Evolutionary conservation across 2,797 vertebrate genomes (phyloP), one percentile per base, ranked within the genome.

Genomic region (Mionectes olivaceus): DNA sequence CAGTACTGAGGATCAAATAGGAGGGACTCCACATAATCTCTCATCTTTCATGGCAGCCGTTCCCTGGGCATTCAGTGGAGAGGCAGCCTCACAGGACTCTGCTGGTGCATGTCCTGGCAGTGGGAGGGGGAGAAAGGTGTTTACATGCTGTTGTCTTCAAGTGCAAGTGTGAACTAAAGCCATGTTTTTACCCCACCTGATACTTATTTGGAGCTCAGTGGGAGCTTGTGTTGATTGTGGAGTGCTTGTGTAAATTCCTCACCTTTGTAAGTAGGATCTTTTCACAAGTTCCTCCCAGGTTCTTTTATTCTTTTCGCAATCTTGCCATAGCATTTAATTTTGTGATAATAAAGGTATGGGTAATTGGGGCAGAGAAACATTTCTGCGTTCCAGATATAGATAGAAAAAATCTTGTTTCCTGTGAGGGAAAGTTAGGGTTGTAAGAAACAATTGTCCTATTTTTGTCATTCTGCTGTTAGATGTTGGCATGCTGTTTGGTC

Each of bases 21-120:
- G 61, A 65, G 49, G 14, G 30, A 13, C 41, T 64, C 11, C 8
- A n/a, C 33, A 7, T 37, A 41, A 39, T 41, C 14, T 41, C 22
- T 61, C 7, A 5, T 22, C 5, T 60, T 49, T 14, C 1, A 2
- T n/a, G 41, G 13, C 22, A 28, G 32, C 49, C 0, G 0, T 35
- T 63, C 23, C 13, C 9, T 18, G 1, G 10, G 14, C 4, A 1
- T 35, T 49, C 5, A 22, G n/a, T 7, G 5, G 22, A 18, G 22
- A 14, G 3, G 30, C 8, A 15, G 39, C 27, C 11, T 59, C 28
- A 13, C 23, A 18, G 55, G 55, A 46, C 44, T 39, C 14, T 63
- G 37, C 47, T 53, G n/a, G 14, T 37, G 32, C 25, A 5, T 2
- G 6, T 43, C 11, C 21, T 8, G 17, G 27, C 22, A 13, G 43